Evolutionary conservation across 2,888 invertebrate genomes (phyloP).

Genomic region (Ptilodon capucinus): DNA sequence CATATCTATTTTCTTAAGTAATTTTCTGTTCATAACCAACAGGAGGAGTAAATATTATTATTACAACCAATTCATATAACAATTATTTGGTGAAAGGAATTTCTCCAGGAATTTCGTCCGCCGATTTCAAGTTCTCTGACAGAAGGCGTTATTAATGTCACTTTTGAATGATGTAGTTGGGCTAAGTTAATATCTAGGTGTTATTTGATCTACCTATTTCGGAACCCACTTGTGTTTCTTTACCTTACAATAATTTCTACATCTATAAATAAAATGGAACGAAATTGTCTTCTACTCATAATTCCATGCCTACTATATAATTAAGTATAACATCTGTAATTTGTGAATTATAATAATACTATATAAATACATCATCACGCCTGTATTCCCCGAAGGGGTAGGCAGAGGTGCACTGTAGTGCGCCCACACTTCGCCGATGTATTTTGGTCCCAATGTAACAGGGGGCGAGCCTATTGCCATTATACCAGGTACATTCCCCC

Average conservation of each 20-base stretch:
- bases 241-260: neutral
- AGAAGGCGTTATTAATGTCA: conserved; percentile 1
- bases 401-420: no score
- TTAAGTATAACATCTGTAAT: no score
- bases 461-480: no score
- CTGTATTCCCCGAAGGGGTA: no score
- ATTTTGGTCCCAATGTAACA: no score
- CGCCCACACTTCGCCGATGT: no score
- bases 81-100: neutral
- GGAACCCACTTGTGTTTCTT: neutral
- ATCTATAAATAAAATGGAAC: neutral
- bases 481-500: no score
- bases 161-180: conserved; percentile 5
- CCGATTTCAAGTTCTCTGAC: neutral
- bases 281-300: neutral
- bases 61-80: neutral
- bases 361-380: no score
- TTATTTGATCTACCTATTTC: conserved; percentile 7
- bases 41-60: neutral
- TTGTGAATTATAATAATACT: no score
- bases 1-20: neutral
- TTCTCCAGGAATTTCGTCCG: neutral
- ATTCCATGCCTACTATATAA: no score
- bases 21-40: neutral
- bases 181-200: conserved; percentile 8